phyloP scores from a whole-genome alignment of 2,797 vertebrate genomes.

The Dallia pectoralis region DNA sequence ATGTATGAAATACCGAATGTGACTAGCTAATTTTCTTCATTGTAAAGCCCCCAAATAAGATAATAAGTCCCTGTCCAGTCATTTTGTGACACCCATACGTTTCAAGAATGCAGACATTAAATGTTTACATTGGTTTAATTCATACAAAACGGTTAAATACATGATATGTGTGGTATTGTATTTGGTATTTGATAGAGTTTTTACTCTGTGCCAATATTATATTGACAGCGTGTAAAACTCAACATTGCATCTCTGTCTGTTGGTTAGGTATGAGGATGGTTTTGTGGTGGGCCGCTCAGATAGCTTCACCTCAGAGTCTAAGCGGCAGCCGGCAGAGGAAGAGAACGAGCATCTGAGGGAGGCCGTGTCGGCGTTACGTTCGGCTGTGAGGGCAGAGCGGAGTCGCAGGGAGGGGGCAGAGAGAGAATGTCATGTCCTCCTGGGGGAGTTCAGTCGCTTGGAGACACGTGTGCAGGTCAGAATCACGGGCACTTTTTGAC shows the following conservation, averaged over 20 bases:
- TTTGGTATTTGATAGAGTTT: too few species aligned
- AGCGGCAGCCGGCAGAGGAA: slow-evolving; percentile 83
- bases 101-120: too few species aligned
- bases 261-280: slow-evolving; percentile 83
- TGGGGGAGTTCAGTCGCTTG: slow-evolving; percentile 87
- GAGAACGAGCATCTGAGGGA: slow-evolving; percentile 90
- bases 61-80: too few species aligned
- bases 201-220: too few species aligned
- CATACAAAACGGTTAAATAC: too few species aligned
- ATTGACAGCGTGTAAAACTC: too few species aligned
- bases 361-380: slow-evolving; percentile 83
- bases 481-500: background rate
- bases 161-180: too few species aligned
- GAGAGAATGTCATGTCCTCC: slow-evolving; percentile 83
- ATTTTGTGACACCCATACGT: too few species aligned
- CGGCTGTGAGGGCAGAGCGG: slow-evolving; percentile 86
- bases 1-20: too few species aligned
- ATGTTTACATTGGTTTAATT: too few species aligned
- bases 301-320: slow-evolving; percentile 76
- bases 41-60: too few species aligned
- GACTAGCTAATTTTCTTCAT: too few species aligned
- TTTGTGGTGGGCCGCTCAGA: slow-evolving; percentile 79
- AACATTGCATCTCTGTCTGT: background rate
- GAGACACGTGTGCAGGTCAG: slow-evolving; percentile 74
- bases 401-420: slow-evolving; percentile 87